Conservation (phyloP, 2,888 invertebrate genomes). For the Lypha dubia region DNA sequence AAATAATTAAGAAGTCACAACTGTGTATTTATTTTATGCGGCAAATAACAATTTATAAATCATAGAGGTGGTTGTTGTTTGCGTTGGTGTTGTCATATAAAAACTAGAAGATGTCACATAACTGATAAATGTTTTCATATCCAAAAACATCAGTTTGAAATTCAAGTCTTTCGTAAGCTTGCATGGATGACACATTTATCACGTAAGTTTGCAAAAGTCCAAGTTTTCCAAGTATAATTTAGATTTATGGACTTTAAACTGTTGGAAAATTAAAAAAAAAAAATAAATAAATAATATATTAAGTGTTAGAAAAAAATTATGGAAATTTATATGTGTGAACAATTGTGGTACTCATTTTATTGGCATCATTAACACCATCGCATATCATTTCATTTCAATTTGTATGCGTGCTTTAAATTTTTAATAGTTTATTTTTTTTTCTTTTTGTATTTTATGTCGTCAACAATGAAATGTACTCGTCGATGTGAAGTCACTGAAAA, state of each 20-base stretch:
- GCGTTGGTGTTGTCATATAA: conserved; percentile 53
- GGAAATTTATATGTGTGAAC: conserved; percentile 15
- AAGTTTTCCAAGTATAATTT: conserved; percentile 27
- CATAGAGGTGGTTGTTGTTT: conserved; percentile 1
- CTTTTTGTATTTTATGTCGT: conserved; percentile 32
- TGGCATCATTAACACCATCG: conserved; percentile 56
- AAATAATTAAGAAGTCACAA: conserved; percentile 24
- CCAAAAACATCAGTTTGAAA: conserved; percentile 35
- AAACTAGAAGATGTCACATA: conserved; percentile 56
- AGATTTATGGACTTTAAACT: conserved; percentile 51
- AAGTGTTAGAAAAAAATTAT: conserved; percentile 16
- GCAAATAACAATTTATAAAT: conserved; percentile 44
- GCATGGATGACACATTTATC: conserved; percentile 41
- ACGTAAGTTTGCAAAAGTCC: conserved; percentile 13
- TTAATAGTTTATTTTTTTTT: conserved; percentile 38
- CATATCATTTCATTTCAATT: conserved; percentile 56
- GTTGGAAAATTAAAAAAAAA: conserved; percentile 36
- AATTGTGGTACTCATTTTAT: conserved; percentile 46
- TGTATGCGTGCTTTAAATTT: conserved; percentile 63
- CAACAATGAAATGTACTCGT: conserved; percentile 7
- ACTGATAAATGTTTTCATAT: conserved; percentile 62
- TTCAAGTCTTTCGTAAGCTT: conserved; percentile 25
- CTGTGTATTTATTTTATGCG: conserved; percentile 1
- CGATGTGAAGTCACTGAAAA: conserved; percentile 7
- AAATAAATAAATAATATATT: conserved; percentile 41